Base-by-base conservation (phyloP, 1,140 invertebrate species). In the Spodoptera frugiperda region DNA sequence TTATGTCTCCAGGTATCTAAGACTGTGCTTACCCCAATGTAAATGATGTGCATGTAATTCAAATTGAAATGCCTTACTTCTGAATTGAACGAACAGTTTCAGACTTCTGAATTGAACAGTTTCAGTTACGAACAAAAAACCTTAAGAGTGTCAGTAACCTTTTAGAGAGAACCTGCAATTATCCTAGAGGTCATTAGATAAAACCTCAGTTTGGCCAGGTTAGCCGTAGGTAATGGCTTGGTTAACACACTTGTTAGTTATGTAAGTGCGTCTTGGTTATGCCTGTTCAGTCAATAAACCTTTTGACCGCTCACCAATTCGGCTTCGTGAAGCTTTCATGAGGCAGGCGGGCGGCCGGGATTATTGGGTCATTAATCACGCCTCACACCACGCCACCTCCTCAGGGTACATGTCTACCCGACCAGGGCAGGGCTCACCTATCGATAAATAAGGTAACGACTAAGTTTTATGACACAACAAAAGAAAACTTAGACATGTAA, bases 351-450 rank as follows among this genome's bases (percentile, higher is more conserved):
- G 79, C 85, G 82, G 78, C 85, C 63, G 79, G 92, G 89, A 91
- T 93, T 93, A 93, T 93, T 91, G 91, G 88, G 85, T 91, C 91
- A 93, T 93, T 93, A 93, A 93, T 93, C 91, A 93, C 87, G 78
- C 78, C 87, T 86, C 85, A 79, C 87, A 76, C 79, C 80, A 67
- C 55, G 19, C 57, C 70, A 61, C 72, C 57, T 54, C 72, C 74
- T 65, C 57, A 11, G 51, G 65, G 48, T 53, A 55, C 59, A 49
- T 59, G 73, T 74, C 70, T 67, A 25, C 57, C 33, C 15, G 72
- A 53, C 61, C 51, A 73, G 48, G 17, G 59, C 14, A 54, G 70
- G 15, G 49, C 55, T 49, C 19, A 63, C 12, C 72, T 77, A 77
- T 71, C 76, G 76, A 77, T 72, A 75, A 61, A 72, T 57, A 48